These are phyloP conservation scores for Salvelinus fontinalis DNA, from an alignment of 2,113 vertebrate genomes.

Conservation along the genomic window DNA sequence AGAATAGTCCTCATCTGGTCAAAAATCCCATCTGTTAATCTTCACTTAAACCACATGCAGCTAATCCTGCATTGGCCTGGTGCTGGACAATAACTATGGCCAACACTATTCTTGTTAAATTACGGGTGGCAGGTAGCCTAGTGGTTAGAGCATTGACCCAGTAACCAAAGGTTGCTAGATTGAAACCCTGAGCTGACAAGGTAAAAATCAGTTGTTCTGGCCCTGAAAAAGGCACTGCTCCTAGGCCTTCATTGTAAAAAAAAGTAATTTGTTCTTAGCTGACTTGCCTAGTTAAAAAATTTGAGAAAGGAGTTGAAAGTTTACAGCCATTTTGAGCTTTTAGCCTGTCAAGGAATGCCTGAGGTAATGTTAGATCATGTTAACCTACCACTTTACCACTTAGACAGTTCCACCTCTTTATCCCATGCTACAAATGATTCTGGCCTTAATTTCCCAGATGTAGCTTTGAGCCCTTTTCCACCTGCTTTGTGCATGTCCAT, in stretches of 20 bases:
- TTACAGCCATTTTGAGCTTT: constrained; percentile 12
- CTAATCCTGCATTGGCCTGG: constrained; percentile 45
- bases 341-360: constrained; percentile 5
- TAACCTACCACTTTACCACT: constrained; percentile 29
- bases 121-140: background rate
- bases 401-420: constrained; percentile 36
- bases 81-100: constrained; percentile 19
- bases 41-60: constrained; percentile 42
- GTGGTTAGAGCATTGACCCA: too few species aligned
- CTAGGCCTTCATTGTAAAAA: too few species aligned
- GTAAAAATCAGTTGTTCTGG: too few species aligned
- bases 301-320: background rate
- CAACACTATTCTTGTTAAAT: constrained; percentile 13
- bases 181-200: too few species aligned
- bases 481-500: too few species aligned
- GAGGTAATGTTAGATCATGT: constrained; percentile 6
- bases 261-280: too few species aligned
- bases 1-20: constrained; percentile 44
- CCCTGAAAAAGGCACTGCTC: too few species aligned
- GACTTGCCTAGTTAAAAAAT: too few species aligned
- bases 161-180: too few species aligned
- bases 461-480: too few species aligned
- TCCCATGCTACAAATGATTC: constrained; percentile 39
- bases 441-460: constrained; percentile 37
- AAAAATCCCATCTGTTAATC: constrained; percentile 52